These are phyloP conservation scores for Camponotus floridanus DNA, from an alignment of 1,140 invertebrate species.

Conservation along the genomic window DNA sequence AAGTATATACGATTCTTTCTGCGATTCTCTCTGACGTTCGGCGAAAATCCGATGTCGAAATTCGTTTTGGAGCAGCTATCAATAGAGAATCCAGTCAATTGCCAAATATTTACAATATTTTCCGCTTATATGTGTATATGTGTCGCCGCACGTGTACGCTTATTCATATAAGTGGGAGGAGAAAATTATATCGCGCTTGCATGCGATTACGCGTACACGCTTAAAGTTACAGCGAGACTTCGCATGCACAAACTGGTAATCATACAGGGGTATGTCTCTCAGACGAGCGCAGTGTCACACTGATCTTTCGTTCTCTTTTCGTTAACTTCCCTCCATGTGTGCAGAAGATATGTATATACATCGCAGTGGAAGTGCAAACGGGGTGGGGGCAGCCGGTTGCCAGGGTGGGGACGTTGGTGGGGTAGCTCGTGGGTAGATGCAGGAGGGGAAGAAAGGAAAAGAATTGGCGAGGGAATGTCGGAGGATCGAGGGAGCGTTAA, in stretches of 20 bases:
- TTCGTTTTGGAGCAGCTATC: slow-evolving; percentile 12
- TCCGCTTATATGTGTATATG: not conserved
- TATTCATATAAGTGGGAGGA: not conserved
- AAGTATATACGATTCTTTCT: slow-evolving; percentile 48
- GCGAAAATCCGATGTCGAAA: not conserved
- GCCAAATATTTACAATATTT: not conserved
- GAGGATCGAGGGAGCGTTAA: not conserved
- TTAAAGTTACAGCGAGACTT: not conserved
- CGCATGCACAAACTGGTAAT: slow-evolving; percentile 11
- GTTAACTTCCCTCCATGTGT: slow-evolving; percentile 60
- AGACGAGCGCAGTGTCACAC: slow-evolving; percentile 55
- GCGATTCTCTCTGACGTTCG: slow-evolving; percentile 20
- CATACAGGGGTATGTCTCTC: slow-evolving; percentile 26
- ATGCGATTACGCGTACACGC: slow-evolving; percentile 6
- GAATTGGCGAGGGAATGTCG: slow-evolving; percentile 28
- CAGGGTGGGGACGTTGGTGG: slow-evolving; percentile 16
- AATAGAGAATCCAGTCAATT: not conserved
- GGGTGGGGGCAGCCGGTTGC: slow-evolving; percentile 33
- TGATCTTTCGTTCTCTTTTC: slow-evolving; percentile 67
- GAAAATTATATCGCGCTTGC: not conserved
- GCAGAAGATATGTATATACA: slow-evolving; percentile 41
- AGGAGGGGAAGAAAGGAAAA: not conserved
- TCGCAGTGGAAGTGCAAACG: slow-evolving; percentile 17
- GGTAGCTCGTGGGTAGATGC: not conserved
- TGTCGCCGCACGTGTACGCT: not conserved